Base-by-base conservation (phyloP, 2,888 invertebrate species). In the Synergus laeviventris region DNA sequence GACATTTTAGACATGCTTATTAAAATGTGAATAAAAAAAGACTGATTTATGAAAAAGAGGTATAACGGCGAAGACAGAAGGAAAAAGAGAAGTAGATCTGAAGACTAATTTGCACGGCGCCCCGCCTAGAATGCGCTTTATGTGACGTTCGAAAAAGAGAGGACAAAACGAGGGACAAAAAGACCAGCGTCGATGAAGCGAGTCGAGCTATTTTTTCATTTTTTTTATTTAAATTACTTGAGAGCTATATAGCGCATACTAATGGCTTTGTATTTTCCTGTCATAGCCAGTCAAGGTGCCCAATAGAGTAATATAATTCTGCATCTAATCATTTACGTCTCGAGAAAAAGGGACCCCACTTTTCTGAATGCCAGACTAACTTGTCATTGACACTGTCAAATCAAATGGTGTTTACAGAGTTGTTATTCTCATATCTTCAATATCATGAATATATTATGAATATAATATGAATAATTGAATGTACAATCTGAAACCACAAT, bases 221-320 rank as follows among this genome's bases (percentile, higher is more conserved):
- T 83, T 84, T 84, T 83, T 83, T 82, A 82, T 84, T 82, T 80
- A 83, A 84, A 84, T 82, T 78, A 80, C 78, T 76, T 73, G 77
- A 78, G 80, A 80, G 81, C 79, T 77, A 78, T 75, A 78, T 82
- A 38, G 11, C 16, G 36, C n/a, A 84, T 84, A 84, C 76, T 83
- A 84, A 84, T 84, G 78, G 76, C 78, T 74, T 79, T 78, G 81
- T 82, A 84, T 83, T 84, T 49, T 45, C 45, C 45, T 70, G 18
- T 5, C 49, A 18, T 54, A 18, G 49, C 9, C 49, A 54, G 49
- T 54, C 49, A 54, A 54, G 49, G 49, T 54, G 49, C n/a, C 49
- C 9, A 9, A 54, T 39, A 54, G 49, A 54, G 18, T 54, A 18
- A 7, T 54, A 54, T 54, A n/a, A 54, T 9, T n/a, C 18, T 54